A percentile compares a stretch with the other conserved stretches of the same genome.
Evolutionary conservation across 2,888 invertebrate species (phyloP).

Genomic region (Lithophane socia): DNA sequence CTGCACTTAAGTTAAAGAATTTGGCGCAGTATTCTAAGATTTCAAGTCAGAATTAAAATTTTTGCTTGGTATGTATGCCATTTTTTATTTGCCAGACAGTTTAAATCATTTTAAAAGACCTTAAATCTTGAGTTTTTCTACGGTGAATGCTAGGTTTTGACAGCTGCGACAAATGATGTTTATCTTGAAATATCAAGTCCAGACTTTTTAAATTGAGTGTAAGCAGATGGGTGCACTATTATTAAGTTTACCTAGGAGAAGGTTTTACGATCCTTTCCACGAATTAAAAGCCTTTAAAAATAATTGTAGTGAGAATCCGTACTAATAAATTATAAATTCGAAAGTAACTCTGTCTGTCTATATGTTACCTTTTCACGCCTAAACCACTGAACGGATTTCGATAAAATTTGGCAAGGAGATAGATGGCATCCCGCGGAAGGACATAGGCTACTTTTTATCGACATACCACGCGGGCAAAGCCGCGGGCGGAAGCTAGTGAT

Average conservation of each 20-base stretch:
- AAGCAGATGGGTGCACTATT: background rate
- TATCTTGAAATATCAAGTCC: slow-evolving; percentile 1
- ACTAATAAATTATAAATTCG: too few species aligned
- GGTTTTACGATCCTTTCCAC: background rate
- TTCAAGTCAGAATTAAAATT: background rate
- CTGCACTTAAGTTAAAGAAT: background rate
- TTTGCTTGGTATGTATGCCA: background rate
- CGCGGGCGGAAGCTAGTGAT: too few species aligned
- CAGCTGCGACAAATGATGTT: slow-evolving; percentile 5
- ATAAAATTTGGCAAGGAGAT: too few species aligned
- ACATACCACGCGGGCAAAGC: too few species aligned
- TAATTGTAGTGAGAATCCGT: background rate
- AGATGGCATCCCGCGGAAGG: too few species aligned
- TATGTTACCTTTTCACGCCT: too few species aligned
- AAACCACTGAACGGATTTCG: too few species aligned
- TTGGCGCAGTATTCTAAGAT: background rate
- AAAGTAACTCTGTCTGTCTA: too few species aligned
- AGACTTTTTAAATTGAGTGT: background rate
- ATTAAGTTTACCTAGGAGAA: background rate
- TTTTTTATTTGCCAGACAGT: slow-evolving; percentile 5
- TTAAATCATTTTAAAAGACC: background rate
- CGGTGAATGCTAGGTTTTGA: background rate
- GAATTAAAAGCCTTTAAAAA: background rate
- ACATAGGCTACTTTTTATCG: too few species aligned
- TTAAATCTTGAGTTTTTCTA: slow-evolving; percentile 9